phyloP scores from a whole-genome alignment of 2,797 vertebrate species.

The Esox masquinongy region DNA sequence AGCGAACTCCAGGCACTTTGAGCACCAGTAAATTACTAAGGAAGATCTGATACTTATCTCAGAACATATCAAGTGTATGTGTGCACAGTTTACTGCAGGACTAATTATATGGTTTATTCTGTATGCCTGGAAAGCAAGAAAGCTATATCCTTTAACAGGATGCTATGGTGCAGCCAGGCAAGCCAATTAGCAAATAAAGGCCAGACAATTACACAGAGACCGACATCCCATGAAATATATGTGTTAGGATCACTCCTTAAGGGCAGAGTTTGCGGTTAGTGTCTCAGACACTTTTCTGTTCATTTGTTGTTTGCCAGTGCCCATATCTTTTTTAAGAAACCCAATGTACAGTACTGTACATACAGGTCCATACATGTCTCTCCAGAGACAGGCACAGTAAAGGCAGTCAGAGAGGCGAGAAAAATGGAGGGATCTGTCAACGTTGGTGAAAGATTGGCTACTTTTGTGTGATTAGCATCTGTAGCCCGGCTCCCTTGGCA shows the following conservation, averaged over 20 bases:
- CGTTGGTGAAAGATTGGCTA: slow-evolving; percentile 30
- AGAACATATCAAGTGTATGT: background rate
- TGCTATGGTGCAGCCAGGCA: slow-evolving; percentile 48
- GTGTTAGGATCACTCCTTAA: slow-evolving; percentile 56
- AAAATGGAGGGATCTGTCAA: slow-evolving; percentile 41
- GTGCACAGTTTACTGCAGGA: background rate
- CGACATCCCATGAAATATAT: slow-evolving; percentile 65
- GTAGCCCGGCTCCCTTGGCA: slow-evolving; percentile 18
- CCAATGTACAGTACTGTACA: background rate
- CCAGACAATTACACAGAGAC: slow-evolving; percentile 67
- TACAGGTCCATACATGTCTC: background rate
- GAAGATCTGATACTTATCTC: background rate
- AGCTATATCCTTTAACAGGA: slow-evolving; percentile 21
- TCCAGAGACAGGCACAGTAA: slow-evolving; percentile 41
- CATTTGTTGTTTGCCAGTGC: slow-evolving; percentile 57
- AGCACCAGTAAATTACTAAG: background rate
- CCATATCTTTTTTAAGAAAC: slow-evolving; percentile 44
- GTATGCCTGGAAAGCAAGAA: too few species aligned
- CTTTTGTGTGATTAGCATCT: slow-evolving; percentile 42
- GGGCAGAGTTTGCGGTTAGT: slow-evolving; percentile 40
- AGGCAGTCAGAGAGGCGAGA: slow-evolving; percentile 33
- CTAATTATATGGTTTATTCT: background rate
- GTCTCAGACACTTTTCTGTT: slow-evolving; percentile 42
- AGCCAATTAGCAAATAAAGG: slow-evolving; percentile 73
- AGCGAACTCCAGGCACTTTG: too few species aligned